Percentiles rank a stretch among this genome's conserved stretches.
These are phyloP conservation scores for Hucho hucho DNA, from an alignment of 2,113 vertebrate species.

Conservation along the genomic window DNA sequence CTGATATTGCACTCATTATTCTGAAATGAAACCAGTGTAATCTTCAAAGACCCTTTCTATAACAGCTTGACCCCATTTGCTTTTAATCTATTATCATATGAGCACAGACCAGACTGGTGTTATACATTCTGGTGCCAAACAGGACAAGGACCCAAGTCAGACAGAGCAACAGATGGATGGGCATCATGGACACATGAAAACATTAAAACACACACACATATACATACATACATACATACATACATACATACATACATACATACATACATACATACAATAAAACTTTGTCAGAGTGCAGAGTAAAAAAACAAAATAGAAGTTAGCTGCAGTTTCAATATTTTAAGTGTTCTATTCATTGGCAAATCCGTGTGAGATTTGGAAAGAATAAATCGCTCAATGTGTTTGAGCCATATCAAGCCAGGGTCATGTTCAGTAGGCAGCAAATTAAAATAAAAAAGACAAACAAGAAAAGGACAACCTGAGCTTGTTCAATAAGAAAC, in stretches of 20 bases:
- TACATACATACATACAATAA: no score
- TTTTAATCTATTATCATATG: not conserved
- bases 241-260: no score
- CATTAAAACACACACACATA: no score
- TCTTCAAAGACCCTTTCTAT: not conserved
- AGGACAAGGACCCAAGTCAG: constrained; percentile 1
- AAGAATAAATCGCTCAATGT: constrained; percentile 10
- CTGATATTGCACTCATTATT: not conserved
- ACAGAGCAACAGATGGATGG: constrained; percentile 18
- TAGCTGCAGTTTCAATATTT: constrained; percentile 12
- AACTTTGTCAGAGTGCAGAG: no score
- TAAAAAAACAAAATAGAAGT: no score
- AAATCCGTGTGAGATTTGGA: constrained; percentile 22
- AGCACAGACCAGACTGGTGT: not conserved
- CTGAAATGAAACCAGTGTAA: constrained; percentile 14
- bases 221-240: no score
- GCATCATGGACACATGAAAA: no score
- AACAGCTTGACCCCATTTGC: constrained; percentile 1
- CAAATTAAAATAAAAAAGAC: not conserved
- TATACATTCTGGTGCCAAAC: not conserved
- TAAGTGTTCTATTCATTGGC: constrained; percentile 4
- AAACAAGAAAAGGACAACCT: not conserved
- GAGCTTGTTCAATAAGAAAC: no score
- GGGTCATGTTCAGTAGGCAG: no score
- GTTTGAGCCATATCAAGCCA: not conserved